Percentiles rank a stretch among this genome's conserved stretches.
Conservation (phyloP, 2,888 invertebrate genomes). For the Chrysomela aeneicollis region DNA sequence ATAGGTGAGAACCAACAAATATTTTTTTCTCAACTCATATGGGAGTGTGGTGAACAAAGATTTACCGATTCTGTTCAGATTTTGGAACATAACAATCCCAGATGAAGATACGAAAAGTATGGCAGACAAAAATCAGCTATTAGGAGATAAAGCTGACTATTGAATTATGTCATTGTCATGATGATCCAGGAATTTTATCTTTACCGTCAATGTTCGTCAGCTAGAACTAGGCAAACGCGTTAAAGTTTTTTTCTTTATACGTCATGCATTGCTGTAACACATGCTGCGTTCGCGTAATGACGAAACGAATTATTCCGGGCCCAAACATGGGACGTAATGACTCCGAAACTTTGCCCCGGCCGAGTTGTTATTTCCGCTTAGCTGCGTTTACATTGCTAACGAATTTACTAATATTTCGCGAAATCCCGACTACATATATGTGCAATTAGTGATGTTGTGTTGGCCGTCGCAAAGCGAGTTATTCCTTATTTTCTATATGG, state of each 20-base stretch:
- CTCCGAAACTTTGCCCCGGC: conserved; percentile 9
- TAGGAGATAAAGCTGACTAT: no score
- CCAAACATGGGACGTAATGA: conserved; percentile 26
- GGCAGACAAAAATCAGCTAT: no score
- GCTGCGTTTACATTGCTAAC: conserved; percentile 25
- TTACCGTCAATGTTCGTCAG: no score
- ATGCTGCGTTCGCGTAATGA: conserved; percentile 20
- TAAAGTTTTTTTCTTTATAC: conserved; percentile 16
- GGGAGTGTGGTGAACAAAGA: no score
- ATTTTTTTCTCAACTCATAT: no score
- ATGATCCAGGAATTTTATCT: no score
- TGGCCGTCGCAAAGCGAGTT: neutral
- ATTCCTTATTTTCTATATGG: no score
- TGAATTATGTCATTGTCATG: no score
- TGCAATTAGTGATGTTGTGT: neutral
- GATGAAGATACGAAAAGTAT: no score
- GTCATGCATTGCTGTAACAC: conserved; percentile 20
- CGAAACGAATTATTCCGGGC: conserved; percentile 21
- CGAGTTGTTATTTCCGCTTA: conserved; percentile 25
- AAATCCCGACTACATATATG: neutral
- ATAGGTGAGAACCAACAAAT: no score
- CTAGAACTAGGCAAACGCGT: neutral
- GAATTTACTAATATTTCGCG: conserved; percentile 1
- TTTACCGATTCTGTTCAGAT: no score
- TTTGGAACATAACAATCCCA: no score